Percentiles rank a stretch among this genome's conserved stretches.
Evolutionary conservation across 2,888 invertebrate species (phyloP).

Genomic region (Temnothorax unifasciatus): DNA sequence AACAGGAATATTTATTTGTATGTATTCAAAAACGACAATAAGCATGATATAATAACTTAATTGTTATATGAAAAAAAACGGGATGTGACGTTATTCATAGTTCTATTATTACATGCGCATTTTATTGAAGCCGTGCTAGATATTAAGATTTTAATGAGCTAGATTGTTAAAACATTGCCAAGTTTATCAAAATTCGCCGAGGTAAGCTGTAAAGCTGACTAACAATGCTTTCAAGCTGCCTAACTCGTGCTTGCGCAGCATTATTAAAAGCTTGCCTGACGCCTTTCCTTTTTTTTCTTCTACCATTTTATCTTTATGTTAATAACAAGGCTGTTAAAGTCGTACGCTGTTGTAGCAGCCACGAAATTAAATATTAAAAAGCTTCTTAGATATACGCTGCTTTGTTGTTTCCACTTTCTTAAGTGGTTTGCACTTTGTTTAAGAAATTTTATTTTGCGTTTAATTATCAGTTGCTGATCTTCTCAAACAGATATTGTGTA

Average conservation of each 20-base stretch:
- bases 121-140: neutral
- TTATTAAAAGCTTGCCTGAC: slow-evolving; percentile 34
- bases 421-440: neutral
- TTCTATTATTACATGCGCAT: neutral
- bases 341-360: neutral
- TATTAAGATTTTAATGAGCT: slow-evolving; percentile 9
- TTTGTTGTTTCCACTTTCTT: neutral
- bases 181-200: slow-evolving; percentile 40
- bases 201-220: slow-evolving; percentile 7
- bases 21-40: neutral
- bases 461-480: neutral
- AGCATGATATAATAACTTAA: neutral
- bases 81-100: neutral
- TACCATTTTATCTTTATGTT: neutral
- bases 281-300: neutral
- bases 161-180: neutral
- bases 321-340: neutral
- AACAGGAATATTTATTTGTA: neutral
- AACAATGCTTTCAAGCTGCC: neutral
- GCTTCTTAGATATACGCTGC: neutral
- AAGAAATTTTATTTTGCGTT: neutral
- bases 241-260: slow-evolving; percentile 20
- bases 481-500: neutral
- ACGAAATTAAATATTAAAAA: slow-evolving; percentile 1
- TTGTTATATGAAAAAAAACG: neutral